Conservation (phyloP, 2,113 vertebrate species). For the Malurus alboscapulatus region DNA sequence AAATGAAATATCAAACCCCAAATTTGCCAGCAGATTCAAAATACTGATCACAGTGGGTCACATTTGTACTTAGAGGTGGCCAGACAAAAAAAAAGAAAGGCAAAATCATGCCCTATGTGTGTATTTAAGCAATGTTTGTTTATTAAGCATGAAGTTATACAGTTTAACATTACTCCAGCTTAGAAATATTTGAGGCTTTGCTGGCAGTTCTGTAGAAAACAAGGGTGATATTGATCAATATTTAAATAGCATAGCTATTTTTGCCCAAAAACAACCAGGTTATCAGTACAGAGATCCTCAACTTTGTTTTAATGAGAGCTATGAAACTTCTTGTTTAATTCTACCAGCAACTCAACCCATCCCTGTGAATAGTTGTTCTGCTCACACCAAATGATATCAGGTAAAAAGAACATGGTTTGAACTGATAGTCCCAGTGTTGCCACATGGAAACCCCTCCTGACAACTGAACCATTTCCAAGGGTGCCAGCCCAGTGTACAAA, state of each 20-base stretch:
- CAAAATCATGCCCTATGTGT: not conserved
- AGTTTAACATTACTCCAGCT: not conserved
- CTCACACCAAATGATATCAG: not conserved
- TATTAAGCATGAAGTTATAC: not conserved
- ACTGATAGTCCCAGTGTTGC: not conserved
- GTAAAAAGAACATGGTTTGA: not conserved
- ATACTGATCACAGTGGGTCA: not conserved
- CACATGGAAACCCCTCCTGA: not conserved
- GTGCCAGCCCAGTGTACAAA: not conserved
- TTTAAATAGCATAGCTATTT: not conserved
- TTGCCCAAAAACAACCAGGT: not conserved
- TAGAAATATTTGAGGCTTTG: not conserved
- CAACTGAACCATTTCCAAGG: not conserved
- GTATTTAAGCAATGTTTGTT: not conserved
- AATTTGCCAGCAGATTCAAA: not conserved
- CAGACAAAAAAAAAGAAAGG: not conserved
- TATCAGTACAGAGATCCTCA: not conserved
- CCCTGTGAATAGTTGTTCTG: not conserved
- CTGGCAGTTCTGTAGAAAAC: not conserved
- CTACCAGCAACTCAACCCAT: not conserved
- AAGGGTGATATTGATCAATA: not conserved
- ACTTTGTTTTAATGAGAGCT: not conserved
- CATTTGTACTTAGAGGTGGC: not conserved
- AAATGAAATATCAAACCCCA: not conserved
- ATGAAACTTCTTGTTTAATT: not conserved